These are phyloP conservation scores for Conopomorpha cramerella DNA, from an alignment of 1,140 invertebrate species.

Conservation along the genomic window DNA sequence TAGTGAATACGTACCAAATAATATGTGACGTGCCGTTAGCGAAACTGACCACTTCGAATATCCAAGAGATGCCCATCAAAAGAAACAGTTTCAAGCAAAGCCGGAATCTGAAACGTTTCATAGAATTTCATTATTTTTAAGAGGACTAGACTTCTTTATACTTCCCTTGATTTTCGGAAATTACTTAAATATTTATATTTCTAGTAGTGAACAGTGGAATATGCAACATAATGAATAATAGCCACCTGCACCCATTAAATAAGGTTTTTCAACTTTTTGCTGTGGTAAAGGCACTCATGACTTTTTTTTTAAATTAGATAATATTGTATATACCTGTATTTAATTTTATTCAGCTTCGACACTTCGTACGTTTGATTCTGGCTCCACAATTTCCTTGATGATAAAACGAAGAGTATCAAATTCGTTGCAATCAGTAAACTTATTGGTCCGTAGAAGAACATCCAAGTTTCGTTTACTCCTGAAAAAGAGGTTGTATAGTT, in stretches of 20 bases:
- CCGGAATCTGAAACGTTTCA: conserved; percentile 57
- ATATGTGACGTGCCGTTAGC: conserved; percentile 39
- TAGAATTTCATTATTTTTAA: no score
- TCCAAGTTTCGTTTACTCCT: conserved; percentile 61
- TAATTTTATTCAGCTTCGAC: conserved; percentile 59
- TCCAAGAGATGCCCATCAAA: conserved; percentile 76
- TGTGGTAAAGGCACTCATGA: no score
- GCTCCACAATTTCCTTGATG: conserved; percentile 60
- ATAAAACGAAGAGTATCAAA: conserved; percentile 62
- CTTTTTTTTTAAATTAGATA: no score
- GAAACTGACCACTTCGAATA: conserved; percentile 66
- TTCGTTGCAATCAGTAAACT: conserved; percentile 61
- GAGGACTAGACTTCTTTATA: no score
- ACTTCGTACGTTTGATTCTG: conserved; percentile 54
- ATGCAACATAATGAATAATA: no score
- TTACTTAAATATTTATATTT: no score
- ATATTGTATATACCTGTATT: conserved; percentile 67
- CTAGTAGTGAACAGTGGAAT: no score
- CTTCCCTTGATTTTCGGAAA: no score
- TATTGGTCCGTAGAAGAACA: conserved; percentile 70
- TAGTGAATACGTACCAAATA: no score
- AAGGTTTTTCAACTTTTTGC: no score
- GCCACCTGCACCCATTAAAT: no score
- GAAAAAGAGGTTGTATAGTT: no score
- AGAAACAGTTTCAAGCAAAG: conserved; percentile 71